phyloP scores from a whole-genome alignment of 2,113 vertebrate genomes.

The Poeciliopsis turrubarensis region DNA sequence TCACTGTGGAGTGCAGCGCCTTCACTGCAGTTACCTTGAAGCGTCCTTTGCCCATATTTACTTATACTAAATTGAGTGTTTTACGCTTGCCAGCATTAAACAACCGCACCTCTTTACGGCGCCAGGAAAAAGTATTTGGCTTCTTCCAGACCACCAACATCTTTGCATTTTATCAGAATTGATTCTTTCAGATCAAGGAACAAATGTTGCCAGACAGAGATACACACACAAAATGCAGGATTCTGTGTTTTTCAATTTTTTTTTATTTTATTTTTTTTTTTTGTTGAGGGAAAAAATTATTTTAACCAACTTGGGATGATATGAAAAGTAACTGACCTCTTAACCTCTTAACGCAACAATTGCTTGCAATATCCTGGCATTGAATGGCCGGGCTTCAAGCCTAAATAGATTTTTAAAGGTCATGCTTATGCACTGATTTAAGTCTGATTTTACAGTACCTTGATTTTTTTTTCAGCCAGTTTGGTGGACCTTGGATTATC shows the following conservation, averaged over 20 bases:
- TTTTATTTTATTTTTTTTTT: no score
- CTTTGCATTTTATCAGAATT: background rate
- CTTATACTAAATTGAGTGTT: background rate
- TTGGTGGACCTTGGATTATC: background rate
- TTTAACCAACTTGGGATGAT: no score
- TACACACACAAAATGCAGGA: no score
- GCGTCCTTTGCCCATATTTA: background rate
- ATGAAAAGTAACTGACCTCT: no score
- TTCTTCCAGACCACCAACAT: no score
- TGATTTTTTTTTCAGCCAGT: background rate
- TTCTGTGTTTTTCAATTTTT: background rate
- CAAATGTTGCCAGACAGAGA: background rate
- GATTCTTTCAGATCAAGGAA: background rate
- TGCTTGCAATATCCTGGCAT: no score
- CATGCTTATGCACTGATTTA: no score
- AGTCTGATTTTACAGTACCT: background rate
- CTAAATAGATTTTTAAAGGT: no score
- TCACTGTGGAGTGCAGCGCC: constrained; percentile 16
- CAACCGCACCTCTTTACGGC: background rate
- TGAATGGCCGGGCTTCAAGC: no score
- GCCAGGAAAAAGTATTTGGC: no score
- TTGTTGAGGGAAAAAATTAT: no score
- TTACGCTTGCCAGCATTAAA: background rate
- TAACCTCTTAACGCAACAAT: no score
- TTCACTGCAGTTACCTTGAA: constrained; percentile 10